Evolutionary conservation across 2,113 vertebrate genomes (phyloP), one percentile per base, ranked within the genome.

Genomic region (Scatophagus argus): DNA sequence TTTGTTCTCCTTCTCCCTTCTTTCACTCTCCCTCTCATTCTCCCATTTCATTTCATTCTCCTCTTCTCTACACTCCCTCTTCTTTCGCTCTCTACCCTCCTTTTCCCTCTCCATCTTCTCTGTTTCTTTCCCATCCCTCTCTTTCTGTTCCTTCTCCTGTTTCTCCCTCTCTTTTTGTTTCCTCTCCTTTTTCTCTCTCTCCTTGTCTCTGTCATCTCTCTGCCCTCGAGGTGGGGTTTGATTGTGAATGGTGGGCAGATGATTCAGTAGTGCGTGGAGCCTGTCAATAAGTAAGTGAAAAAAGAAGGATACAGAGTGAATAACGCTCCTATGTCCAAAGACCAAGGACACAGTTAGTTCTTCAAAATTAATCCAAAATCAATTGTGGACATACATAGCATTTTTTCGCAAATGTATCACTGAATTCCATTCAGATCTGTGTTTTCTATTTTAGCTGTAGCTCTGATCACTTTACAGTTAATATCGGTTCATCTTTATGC

Each of bases 241-340:
- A 49, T 43, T 84, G 68, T 89, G 91, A 63, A 56, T 21, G 36
- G 71, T 72, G 60, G 62, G 84, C 41, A 73, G 82, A 23, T 34
- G 90, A 79, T 93, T 94, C 1, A 89, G 88, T 6, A 93, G 88
- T 9, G 93, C 77, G 67, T 94, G 92, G 1, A 88, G 87, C 66
- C 93, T 94, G 82, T 66, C 63, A 60, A 21, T 25, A 5, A 76
- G 7, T 11, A 0, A 14, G 34, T 12, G 11, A 8, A 27, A 39
- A 29, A 29, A 64, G 29, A 36, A 5, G 21, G 4, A 39, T 2
- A 55, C 17, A 47, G 14, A 25, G 47, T 70, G 31, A 55, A 36
- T 13, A 9, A 55, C 39, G 38, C 11, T 39, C 2, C 29, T 8
- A 19, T 23, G 44, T 32, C 6, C 13, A 12, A 13, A 66, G 14